Evolutionary conservation across 2,888 invertebrate genomes (phyloP).

Genomic region (Pyrochroa serraticornis): DNA sequence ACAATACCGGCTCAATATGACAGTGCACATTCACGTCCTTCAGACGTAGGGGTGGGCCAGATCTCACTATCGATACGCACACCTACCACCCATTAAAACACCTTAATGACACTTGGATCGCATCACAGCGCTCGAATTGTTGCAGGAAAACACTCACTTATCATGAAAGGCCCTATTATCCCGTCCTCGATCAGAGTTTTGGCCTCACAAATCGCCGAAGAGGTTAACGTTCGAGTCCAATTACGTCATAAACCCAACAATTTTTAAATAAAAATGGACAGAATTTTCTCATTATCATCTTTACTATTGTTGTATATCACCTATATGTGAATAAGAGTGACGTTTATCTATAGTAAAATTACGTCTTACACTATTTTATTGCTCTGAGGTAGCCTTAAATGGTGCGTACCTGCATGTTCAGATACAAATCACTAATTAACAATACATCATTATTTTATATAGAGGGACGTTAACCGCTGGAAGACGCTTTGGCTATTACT

Average conservation of each 20-base stretch:
- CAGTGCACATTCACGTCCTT: slow-evolving; percentile 40
- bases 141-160: not conserved
- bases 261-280: not conserved
- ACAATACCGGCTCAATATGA: slow-evolving; percentile 43
- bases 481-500: slow-evolving; percentile 1
- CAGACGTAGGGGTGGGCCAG: slow-evolving; percentile 36
- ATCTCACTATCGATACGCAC: slow-evolving; percentile 30
- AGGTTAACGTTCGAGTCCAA: too few species aligned
- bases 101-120: slow-evolving; percentile 18
- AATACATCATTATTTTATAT: slow-evolving; percentile 14
- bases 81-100: slow-evolving; percentile 12
- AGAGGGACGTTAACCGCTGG: slow-evolving; percentile 1
- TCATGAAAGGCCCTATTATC: not conserved
- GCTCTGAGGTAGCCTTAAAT: slow-evolving; percentile 12
- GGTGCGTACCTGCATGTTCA: slow-evolving; percentile 9
- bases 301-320: slow-evolving; percentile 15
- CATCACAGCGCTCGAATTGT: not conserved
- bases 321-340: slow-evolving; percentile 8
- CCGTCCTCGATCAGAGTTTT: too few species aligned
- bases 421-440: slow-evolving; percentile 20
- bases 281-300: slow-evolving; percentile 7
- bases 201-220: not conserved
- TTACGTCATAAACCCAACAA: too few species aligned
- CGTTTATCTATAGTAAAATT: slow-evolving; percentile 18
- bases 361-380: slow-evolving; percentile 16